Evolutionary conservation across 2,797 vertebrate species (phyloP), one percentile per base, ranked within the genome.

Genomic region (Gymnoscopelus braueri): DNA sequence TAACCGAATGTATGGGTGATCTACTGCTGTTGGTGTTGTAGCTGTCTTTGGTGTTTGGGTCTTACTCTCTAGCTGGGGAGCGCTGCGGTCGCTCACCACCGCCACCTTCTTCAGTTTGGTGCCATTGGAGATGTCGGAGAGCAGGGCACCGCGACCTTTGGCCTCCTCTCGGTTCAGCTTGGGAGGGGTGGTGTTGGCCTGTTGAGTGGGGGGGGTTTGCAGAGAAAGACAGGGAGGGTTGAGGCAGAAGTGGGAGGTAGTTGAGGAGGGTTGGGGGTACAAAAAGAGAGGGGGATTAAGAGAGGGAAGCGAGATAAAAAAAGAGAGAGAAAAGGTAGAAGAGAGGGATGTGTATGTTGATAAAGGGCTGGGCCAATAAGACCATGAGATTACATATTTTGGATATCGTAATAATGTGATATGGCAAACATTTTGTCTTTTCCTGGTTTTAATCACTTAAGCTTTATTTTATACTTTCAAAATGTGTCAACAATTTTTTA

Each of bases 81-180:
- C 96, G 1, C 97, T 98, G 79, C 96, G 89, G 85, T 98, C 97
- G 72, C 93, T 98, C 78, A 95, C 84, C 65, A 88, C 93, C 49
- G 91, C 90, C 84, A 94, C 96, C 77, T 95, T 96, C 92, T 88
- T 96, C 84, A 98, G 92, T 74, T 76, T 88, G 80, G 95, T 69
- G 79, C 96, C 96, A 81, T 94, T 95, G 62, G 95, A 96, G 88
- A 98, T 97, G 85, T 98, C 97, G 3, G 95, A 90, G 72, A 98
- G 93, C 81, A 98, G 91, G 0, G 95, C 96, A 0, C 94, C 93
- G 0, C 96, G 92, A 55, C 95, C 95, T 63, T 93, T 93, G 26
- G 93, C 90, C 77, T 97, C 96, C 61, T 96, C 95, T 24, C 91
- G 83, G 84, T 65, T 95, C 90, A 97, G 88, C 81, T 95, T 95